phyloP scores from a whole-genome alignment of 2,888 invertebrate genomes.

The Apotomis turbidana region DNA sequence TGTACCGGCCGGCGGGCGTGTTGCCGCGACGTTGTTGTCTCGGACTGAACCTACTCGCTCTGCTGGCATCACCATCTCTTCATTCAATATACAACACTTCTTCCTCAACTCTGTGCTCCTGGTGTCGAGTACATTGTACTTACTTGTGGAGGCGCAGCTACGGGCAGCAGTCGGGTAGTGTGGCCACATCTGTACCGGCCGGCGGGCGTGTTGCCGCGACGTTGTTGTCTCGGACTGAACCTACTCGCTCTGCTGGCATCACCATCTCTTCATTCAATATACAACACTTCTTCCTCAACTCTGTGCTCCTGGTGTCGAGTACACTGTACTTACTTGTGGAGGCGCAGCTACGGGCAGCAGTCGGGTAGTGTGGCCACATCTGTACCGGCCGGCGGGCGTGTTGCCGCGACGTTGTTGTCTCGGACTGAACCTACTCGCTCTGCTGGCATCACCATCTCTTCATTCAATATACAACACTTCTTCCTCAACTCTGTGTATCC shows the following conservation, averaged over 20 bases:
- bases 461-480: too few species aligned
- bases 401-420: slow-evolving; percentile 93
- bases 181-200: slow-evolving; percentile 89
- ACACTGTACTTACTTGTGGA: slow-evolving; percentile 86
- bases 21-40: slow-evolving; percentile 93
- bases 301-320: too few species aligned
- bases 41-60: slow-evolving; percentile 97
- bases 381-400: slow-evolving; percentile 88
- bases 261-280: too few species aligned
- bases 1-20: slow-evolving; percentile 87
- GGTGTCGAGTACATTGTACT: too few species aligned
- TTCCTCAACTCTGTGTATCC: slow-evolving; percentile 89
- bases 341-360: slow-evolving; percentile 95
- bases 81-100: too few species aligned
- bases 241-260: too few species aligned
- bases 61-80: slow-evolving; percentile 99
- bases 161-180: too few species aligned
- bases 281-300: too few species aligned
- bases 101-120: too few species aligned
- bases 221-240: slow-evolving; percentile 94
- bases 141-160: too few species aligned
- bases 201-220: slow-evolving; percentile 89
- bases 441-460: slow-evolving; percentile 99
- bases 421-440: slow-evolving; percentile 97
- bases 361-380: slow-evolving; percentile 89